Evolutionary conservation across 1,140 invertebrate genomes (phyloP).

Genomic region (Drosophila arawakana): DNA sequence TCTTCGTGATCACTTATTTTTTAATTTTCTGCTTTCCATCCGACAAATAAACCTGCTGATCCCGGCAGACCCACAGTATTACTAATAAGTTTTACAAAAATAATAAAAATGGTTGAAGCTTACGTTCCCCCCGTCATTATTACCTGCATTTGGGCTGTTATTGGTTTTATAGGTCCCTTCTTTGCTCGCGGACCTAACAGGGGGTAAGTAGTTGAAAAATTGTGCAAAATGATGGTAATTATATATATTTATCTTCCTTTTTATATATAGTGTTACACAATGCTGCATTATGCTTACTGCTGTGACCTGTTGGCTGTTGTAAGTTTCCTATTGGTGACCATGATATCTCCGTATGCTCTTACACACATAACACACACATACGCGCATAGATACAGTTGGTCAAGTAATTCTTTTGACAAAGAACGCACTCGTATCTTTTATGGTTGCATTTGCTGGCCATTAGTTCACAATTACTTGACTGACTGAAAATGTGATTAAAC

Average conservation of each 20-base stretch:
- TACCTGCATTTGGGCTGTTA: slow-evolving; percentile 92
- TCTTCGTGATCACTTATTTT: slow-evolving; percentile 59
- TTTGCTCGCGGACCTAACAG: slow-evolving; percentile 95
- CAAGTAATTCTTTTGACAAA: no score
- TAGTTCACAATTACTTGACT: no score
- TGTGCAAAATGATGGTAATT: neutral
- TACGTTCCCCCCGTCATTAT: slow-evolving; percentile 91
- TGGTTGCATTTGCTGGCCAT: no score
- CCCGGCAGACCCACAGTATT: slow-evolving; percentile 55
- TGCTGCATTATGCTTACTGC: slow-evolving; percentile 94
- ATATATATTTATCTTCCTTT: neutral
- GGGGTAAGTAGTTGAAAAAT: slow-evolving; percentile 82
- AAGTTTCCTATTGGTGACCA: slow-evolving; percentile 47
- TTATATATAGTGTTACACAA: slow-evolving; percentile 89
- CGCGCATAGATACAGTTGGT: neutral
- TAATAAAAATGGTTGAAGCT: slow-evolving; percentile 89
- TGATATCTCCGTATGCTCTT: slow-evolving; percentile 20
- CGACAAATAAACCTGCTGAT: slow-evolving; percentile 32
- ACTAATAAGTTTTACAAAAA: slow-evolving; percentile 40
- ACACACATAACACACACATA: neutral
- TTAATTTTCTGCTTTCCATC: slow-evolving; percentile 48
- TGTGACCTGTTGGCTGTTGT: slow-evolving; percentile 94
- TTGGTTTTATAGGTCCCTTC: slow-evolving; percentile 93
- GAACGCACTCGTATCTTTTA: no score
- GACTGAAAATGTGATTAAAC: neutral